Evolutionary conservation across 2,797 vertebrate species (phyloP).

Genomic region (Oreortyx pictus): DNA sequence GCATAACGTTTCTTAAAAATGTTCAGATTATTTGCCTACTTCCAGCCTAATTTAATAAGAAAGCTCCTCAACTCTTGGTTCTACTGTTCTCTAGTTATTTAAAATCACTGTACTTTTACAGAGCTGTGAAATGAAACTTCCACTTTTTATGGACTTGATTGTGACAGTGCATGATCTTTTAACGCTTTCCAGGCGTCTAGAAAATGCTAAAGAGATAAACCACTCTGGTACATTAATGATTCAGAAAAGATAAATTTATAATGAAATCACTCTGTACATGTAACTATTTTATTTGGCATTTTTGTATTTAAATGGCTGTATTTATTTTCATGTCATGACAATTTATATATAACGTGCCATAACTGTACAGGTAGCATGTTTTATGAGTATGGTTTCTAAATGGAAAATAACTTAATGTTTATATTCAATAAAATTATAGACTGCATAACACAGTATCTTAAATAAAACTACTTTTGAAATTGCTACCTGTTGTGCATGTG

Average conservation of each 20-base stretch:
- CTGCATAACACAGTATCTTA: conserved; percentile 35
- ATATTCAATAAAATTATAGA: conserved; percentile 85
- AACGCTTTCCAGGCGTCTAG: conserved; percentile 68
- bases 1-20: neutral
- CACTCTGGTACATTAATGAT: conserved; percentile 79
- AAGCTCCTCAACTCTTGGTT: conserved; percentile 29
- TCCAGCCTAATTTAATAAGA: conserved; percentile 26
- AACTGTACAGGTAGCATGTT: conserved; percentile 80
- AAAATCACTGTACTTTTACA: conserved; percentile 74
- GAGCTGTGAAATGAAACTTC: conserved; percentile 80
- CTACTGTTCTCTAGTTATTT: conserved; percentile 39
- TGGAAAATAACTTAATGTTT: conserved; percentile 84
- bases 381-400: conserved; percentile 79
- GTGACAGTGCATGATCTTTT: conserved; percentile 70
- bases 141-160: conserved; percentile 79
- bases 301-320: conserved; percentile 91
- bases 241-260: conserved; percentile 77
- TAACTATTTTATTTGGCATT: conserved; percentile 83
- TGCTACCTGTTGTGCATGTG: neutral
- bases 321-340: conserved; percentile 90
- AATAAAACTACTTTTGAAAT: conserved; percentile 64
- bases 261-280: conserved; percentile 79
- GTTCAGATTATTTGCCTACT: neutral
- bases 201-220: conserved; percentile 71
- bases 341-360: conserved; percentile 79